Base-by-base conservation (phyloP, 2,113 vertebrate genomes). In the Heptranchias perlo region DNA sequence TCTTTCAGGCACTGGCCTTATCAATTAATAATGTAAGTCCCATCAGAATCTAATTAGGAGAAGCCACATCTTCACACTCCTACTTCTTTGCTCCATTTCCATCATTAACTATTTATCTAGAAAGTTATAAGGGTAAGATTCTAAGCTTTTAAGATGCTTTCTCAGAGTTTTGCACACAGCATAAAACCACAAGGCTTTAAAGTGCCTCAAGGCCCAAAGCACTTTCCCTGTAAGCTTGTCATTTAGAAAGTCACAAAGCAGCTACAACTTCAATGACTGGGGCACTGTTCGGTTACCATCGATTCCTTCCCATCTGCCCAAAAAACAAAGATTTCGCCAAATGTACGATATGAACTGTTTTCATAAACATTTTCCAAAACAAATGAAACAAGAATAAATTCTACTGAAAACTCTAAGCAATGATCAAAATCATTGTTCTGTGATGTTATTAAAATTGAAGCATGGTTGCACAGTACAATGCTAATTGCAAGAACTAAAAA, bases 11-110 rank as follows among this genome's bases (percentile, higher is more conserved):
- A 98, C 98, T 97, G 96, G 98, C 98, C 98, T 99, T 98, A 99
- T 99, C 98, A 99, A 99, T 99, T 99, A 99, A 99, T 99, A 99
- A 99, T 99, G 98, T 97, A 96, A 97, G 98, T 99, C 98, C 98
- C 98, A 98, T 98, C 98, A 98, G 98, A 98, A 98, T 98, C 98
- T 99, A 99, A 99, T 99, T 99, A 99, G 98, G 98, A 98, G 98
- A 98, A 98, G 98, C 98, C 99, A 98, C 98, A 98, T 98, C 98
- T 98, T 98, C 98, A 98, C 98, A 98, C 98, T 98, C 97, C 97
- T 97, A 98, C 98, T 98, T 98, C 97, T 97, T 97, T 97, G 98
- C 98, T 97, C 98, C 98, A 98, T 98, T 98, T 97, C 97, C 97
- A 98, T 98, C 98, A 99, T 99, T 98, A 99, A 99, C 98, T 98